Evolutionary conservation across 2,113 vertebrate species (phyloP), one percentile per base, ranked within the genome.

Genomic region (Apteryx mantelli): DNA sequence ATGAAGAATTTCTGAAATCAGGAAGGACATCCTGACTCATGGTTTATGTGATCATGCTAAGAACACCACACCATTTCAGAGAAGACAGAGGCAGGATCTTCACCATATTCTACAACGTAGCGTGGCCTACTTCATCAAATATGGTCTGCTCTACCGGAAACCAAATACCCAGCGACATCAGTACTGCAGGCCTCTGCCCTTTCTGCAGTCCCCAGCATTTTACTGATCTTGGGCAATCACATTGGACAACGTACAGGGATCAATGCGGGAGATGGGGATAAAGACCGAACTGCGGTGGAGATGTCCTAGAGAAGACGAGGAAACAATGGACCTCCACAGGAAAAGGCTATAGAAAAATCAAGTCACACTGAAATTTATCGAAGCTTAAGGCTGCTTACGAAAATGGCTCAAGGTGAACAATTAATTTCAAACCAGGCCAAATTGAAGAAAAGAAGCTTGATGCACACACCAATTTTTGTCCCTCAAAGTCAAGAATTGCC

Each of bases 401-500:
- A 95, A 95, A 93, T 93, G 94, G 89, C 88, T 79, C 65, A 77
- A 61, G 80, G 65, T 79, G 89, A 96, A 65, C 26, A 2, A 96
- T 94, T 96, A 82, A 22, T 91, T 95, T 97, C 95, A 96, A 97
- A 82, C 87, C 87, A 95, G 94, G 95, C 63, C 95, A 96, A 96
- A 97, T 89, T 95, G 94, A 96, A 82, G 89, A 91, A 96, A 97
- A 95, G 95, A 86, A 97, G 64, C 79, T 89, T 88, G 91, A 95
- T 88, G 95, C 96, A 97, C 93, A 36, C 94, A 94, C 91, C 89
- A 94, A 95, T 97, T 97, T 68, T 96, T 95, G 91, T 90, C 92
- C 89, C 93, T 95, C 93, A 93, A 94, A 97, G 96, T 96, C 85
- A 82, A 96, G 93, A 97, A 97, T 91, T 95, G 88, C 79, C 91